These are phyloP conservation scores for Pristionchus exspectatus DNA, from an alignment of 2,888 invertebrate species.

Conservation along the genomic window DNA sequence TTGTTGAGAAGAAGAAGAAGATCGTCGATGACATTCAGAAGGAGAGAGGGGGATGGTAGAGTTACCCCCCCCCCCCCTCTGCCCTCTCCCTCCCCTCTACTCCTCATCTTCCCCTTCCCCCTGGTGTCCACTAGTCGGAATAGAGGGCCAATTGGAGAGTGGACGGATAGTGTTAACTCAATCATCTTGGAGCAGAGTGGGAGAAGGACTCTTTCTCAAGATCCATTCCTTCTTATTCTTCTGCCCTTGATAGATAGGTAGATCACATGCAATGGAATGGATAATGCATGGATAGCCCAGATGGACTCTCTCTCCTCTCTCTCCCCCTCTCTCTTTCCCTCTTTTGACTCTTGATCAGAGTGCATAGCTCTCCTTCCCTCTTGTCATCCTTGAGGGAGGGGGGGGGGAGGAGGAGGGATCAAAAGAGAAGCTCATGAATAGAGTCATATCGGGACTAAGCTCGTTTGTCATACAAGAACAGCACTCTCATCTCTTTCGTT, in stretches of 20 bases:
- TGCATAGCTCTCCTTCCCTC: background rate
- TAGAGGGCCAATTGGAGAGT: conserved; percentile 46
- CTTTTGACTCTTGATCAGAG: conserved; percentile 5
- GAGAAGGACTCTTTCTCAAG: background rate
- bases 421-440: conserved; percentile 19
- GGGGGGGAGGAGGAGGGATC: background rate
- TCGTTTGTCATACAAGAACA: conserved; percentile 11
- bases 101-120: background rate
- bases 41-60: background rate
- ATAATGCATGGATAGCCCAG: background rate
- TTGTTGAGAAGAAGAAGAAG: conserved; percentile 23
- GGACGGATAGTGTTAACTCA: conserved; percentile 41
- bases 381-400: background rate
- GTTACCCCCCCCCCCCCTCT: background rate
- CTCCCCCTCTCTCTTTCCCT: background rate
- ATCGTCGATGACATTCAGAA: conserved; percentile 1
- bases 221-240: background rate
- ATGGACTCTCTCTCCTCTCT: background rate
- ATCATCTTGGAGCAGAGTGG: background rate
- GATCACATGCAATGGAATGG: conserved; percentile 27
- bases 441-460: conserved; percentile 12
- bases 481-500: background rate
- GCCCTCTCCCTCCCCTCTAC: no score
- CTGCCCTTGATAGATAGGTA: background rate
- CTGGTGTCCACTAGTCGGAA: conserved; percentile 27